A percentile compares a stretch with the other conserved stretches of the same genome.
Evolutionary conservation across 2,797 vertebrate genomes (phyloP).

Genomic region (Kryptopterus vitreolus): DNA sequence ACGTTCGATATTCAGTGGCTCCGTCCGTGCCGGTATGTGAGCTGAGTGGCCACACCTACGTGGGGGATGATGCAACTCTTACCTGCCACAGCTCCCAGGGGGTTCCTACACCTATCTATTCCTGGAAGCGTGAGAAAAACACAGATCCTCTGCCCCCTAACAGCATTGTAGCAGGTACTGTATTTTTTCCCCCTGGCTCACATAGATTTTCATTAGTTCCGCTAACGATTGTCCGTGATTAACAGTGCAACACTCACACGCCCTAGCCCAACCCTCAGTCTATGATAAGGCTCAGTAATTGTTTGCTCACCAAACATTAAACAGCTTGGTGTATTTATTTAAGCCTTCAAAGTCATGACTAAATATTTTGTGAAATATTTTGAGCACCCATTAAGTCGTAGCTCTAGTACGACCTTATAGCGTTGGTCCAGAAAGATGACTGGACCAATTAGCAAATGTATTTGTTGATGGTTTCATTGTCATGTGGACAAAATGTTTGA

Average conservation of each 20-base stretch:
- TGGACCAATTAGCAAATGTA: not conserved
- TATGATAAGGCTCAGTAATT: slow-evolving; percentile 26
- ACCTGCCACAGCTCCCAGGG: slow-evolving; percentile 65
- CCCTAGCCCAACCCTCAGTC: slow-evolving; percentile 9
- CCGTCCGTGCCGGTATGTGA: slow-evolving; percentile 67
- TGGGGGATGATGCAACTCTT: slow-evolving; percentile 67
- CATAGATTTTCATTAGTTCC: not conserved
- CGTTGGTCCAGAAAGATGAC: not conserved
- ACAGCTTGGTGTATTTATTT: not conserved
- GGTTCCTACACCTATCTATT: slow-evolving; percentile 67
- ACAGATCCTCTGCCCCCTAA: slow-evolving; percentile 55
- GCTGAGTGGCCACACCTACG: slow-evolving; percentile 54
- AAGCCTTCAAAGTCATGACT: slow-evolving; percentile 15
- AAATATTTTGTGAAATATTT: not conserved
- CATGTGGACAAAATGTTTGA: not conserved
- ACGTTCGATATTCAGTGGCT: slow-evolving; percentile 59
- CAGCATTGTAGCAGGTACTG: slow-evolving; percentile 68
- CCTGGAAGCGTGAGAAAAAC: slow-evolving; percentile 63
- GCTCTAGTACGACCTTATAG: not conserved
- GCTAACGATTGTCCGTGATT: not conserved
- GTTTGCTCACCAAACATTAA: slow-evolving; percentile 45
- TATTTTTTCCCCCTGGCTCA: not conserved
- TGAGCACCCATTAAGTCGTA: too few species aligned
- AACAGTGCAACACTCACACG: not conserved
- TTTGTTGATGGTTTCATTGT: not conserved